A percentile compares a stretch with the other conserved stretches of the same genome.
Conservation (phyloP, 2,888 invertebrate species). For the Trissolcus japonicus region DNA sequence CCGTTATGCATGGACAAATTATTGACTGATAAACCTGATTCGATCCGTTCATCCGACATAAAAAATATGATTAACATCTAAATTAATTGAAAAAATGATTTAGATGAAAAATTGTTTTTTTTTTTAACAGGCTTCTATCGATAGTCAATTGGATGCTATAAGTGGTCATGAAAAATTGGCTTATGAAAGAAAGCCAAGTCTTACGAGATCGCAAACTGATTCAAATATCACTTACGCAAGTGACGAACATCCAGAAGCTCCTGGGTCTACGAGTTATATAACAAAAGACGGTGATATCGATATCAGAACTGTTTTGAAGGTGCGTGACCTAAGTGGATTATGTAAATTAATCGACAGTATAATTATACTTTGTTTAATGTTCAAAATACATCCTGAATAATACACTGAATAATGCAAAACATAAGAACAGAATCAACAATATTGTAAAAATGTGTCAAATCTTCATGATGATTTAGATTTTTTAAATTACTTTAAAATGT, state of each 20-base stretch:
- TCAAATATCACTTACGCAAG: conserved; percentile 92
- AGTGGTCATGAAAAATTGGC: conserved; percentile 78
- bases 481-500: too few relatives aligned
- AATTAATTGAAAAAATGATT: not conserved
- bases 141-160: conserved; percentile 88
- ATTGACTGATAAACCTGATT: too few relatives aligned
- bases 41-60: too few relatives aligned
- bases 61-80: too few relatives aligned
- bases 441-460: too few relatives aligned
- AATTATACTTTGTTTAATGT: too few relatives aligned
- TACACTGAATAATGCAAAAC: too few relatives aligned
- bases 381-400: too few relatives aligned
- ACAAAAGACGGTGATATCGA: conserved; percentile 97
- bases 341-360: too few relatives aligned
- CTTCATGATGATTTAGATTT: too few relatives aligned
- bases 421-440: too few relatives aligned
- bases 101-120: not conserved
- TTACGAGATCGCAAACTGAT: conserved; percentile 92
- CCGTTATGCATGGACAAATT: too few relatives aligned
- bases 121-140: conserved; percentile 84
- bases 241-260: conserved; percentile 91
- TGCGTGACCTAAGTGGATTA: conserved; percentile 67
- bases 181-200: conserved; percentile 83
- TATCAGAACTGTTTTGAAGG: conserved; percentile 90
- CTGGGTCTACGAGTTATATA: conserved; percentile 93